Evolutionary conservation across 2,113 vertebrate species (phyloP).

Genomic region (Chaetops frenatus): DNA sequence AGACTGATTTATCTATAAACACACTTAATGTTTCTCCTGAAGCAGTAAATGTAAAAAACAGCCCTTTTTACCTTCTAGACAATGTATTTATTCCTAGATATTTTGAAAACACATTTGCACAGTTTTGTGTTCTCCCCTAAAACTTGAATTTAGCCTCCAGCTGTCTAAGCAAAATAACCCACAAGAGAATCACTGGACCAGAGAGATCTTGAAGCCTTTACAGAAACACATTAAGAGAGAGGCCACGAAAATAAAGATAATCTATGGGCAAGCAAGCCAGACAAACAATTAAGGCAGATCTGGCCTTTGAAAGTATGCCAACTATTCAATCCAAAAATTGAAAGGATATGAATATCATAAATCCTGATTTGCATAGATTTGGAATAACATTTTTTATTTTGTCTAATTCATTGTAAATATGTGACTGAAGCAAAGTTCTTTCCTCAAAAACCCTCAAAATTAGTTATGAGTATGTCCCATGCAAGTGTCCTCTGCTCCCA

Average conservation of each 20-base stretch:
- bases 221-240: not conserved
- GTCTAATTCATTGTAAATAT: not conserved
- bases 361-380: not conserved
- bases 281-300: not conserved
- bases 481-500: not conserved
- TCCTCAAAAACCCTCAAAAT: not conserved
- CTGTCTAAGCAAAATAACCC: not conserved
- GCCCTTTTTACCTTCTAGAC: not conserved
- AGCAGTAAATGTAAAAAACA: not conserved
- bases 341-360: not conserved
- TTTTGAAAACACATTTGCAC: not conserved
- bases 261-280: not conserved
- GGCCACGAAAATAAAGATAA: not conserved
- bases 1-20: not conserved
- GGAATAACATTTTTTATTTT: not conserved
- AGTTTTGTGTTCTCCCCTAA: not conserved
- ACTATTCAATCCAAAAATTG: not conserved
- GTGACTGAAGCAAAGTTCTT: not conserved
- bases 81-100: not conserved
- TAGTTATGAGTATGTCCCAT: not conserved
- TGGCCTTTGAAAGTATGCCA: not conserved
- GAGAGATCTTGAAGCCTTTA: not conserved
- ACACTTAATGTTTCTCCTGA: not conserved
- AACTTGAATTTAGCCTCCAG: not conserved
- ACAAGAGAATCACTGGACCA: not conserved